phyloP scores from a whole-genome alignment of 1,140 invertebrate species.

The Metopolophium dirhodum region DNA sequence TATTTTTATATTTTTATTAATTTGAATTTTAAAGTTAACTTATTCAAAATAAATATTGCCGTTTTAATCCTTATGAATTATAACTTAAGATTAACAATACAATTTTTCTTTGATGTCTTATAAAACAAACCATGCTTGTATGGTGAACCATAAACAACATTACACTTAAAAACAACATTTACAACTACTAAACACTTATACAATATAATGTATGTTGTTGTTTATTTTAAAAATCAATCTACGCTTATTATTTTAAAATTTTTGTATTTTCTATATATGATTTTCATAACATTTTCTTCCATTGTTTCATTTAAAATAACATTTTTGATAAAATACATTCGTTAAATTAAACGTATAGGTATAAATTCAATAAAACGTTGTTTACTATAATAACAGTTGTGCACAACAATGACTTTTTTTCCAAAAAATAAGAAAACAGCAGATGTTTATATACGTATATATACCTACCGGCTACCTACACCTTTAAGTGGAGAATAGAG shows the following conservation, averaged over 20 bases:
- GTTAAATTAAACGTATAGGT: background rate
- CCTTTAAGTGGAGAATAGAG: background rate
- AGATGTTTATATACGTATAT: background rate
- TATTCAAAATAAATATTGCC: too few relatives aligned
- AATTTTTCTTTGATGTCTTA: background rate
- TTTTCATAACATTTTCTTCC: background rate
- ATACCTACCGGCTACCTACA: background rate
- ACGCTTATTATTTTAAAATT: background rate
- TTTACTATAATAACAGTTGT: background rate
- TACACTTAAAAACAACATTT: background rate
- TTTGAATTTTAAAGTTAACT: too few relatives aligned
- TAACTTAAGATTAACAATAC: background rate
- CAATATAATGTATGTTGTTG: background rate
- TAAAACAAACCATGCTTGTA: background rate
- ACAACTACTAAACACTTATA: background rate
- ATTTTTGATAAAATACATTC: background rate
- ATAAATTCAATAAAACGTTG: background rate
- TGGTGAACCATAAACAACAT: background rate
- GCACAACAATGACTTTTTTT: background rate
- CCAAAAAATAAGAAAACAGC: background rate
- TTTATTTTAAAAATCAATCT: background rate
- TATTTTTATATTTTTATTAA: background rate
- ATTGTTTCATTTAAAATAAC: slow-evolving; percentile 1
- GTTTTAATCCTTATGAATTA: too few relatives aligned
- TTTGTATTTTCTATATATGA: background rate